A percentile compares a stretch with the other conserved stretches of the same genome.
Evolutionary conservation across 1,140 invertebrate genomes (phyloP).

Genomic region (Drosophila littoralis): DNA sequence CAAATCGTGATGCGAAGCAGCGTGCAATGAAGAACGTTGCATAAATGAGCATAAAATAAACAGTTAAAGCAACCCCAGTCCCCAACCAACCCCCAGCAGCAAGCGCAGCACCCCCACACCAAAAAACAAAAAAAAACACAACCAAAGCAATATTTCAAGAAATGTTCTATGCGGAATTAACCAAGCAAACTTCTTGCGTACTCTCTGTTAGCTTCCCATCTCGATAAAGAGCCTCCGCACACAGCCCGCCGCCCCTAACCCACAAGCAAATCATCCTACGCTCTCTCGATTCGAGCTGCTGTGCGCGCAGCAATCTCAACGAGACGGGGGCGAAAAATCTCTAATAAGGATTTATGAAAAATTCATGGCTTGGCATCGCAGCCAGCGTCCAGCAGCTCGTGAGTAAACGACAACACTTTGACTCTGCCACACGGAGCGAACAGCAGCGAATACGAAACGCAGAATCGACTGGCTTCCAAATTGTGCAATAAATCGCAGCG

Average conservation of each 20-base stretch:
- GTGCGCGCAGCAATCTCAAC: slow-evolving; percentile 69
- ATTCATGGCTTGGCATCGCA: slow-evolving; percentile 73
- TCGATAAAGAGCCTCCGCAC: not conserved
- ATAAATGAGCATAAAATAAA: slow-evolving; percentile 58
- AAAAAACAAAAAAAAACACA: slow-evolving; percentile 17
- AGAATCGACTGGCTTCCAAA: slow-evolving; percentile 34
- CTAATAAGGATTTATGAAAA: slow-evolving; percentile 79
- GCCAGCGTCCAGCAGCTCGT: slow-evolving; percentile 69
- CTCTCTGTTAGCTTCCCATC: not conserved
- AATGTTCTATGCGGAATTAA: not conserved
- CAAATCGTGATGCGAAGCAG: slow-evolving; percentile 58
- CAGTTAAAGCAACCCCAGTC: slow-evolving; percentile 56
- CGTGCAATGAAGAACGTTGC: slow-evolving; percentile 36
- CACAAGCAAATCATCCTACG: not conserved
- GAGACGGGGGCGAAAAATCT: slow-evolving; percentile 75
- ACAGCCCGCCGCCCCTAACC: not conserved
- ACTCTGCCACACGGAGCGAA: slow-evolving; percentile 75
- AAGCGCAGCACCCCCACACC: slow-evolving; percentile 2
- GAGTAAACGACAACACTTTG: slow-evolving; percentile 80
- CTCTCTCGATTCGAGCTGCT: slow-evolving; percentile 42
- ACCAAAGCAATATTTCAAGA: not conserved
- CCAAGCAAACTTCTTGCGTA: not conserved
- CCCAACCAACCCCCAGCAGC: slow-evolving; percentile 15
- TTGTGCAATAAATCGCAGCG: slow-evolving; percentile 66
- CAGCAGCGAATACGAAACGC: slow-evolving; percentile 31